Conservation (phyloP, 2,113 vertebrate species). For the Ariopsis seemanni region DNA sequence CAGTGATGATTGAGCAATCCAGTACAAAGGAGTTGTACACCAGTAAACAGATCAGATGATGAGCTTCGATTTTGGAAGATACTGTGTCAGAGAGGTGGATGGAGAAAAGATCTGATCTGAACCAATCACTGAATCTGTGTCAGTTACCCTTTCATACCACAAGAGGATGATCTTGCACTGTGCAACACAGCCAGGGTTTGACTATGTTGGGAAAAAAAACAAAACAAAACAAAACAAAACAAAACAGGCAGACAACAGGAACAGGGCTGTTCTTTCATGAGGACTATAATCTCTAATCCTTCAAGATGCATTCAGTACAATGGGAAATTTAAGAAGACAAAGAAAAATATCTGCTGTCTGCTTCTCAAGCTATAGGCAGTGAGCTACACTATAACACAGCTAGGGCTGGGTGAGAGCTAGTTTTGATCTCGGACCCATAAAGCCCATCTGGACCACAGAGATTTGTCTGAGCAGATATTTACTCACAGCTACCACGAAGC, state of each 20-base stretch:
- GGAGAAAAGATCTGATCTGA: background rate
- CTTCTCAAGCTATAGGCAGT: slow-evolving; percentile 1
- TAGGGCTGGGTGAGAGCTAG: slow-evolving; percentile 40
- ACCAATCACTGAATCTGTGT: background rate
- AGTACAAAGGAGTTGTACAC: background rate
- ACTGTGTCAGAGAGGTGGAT: background rate
- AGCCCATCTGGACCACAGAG: slow-evolving; percentile 44
- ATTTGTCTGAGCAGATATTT: slow-evolving; percentile 45
- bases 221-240: too few relatives aligned
- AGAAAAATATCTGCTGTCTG: slow-evolving; percentile 14
- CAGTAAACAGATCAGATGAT: background rate
- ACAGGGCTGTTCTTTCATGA: background rate
- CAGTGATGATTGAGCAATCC: background rate
- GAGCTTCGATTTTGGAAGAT: background rate
- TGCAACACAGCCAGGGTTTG: background rate
- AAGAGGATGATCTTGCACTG: slow-evolving; percentile 52
- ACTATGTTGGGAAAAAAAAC: background rate
- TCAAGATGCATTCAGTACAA: background rate
- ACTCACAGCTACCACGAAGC: slow-evolving; percentile 32
- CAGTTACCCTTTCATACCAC: slow-evolving; percentile 53
- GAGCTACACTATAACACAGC: slow-evolving; percentile 8
- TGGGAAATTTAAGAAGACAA: background rate
- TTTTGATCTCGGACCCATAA: background rate
- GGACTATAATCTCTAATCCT: background rate
- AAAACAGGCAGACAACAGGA: background rate